These are phyloP conservation scores for Threskiornis aethiopicus DNA, from an alignment of 2,797 vertebrate species.

Conservation along the genomic window DNA sequence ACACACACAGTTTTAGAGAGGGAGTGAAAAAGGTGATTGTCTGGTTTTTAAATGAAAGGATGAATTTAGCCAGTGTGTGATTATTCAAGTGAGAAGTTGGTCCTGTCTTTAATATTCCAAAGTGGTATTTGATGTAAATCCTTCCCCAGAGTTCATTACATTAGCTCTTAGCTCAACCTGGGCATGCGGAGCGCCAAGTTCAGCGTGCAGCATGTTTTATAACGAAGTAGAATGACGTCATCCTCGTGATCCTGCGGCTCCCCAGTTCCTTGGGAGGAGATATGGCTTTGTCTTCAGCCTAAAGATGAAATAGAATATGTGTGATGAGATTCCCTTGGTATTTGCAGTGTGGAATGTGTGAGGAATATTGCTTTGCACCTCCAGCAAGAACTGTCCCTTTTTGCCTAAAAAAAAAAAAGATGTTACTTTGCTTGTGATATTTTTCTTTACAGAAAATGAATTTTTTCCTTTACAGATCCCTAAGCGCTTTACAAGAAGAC, in stretches of 20 bases:
- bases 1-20: background rate
- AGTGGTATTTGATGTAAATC: constrained; percentile 30
- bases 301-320: background rate
- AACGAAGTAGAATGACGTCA: background rate
- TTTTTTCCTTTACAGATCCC: background rate
- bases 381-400: background rate
- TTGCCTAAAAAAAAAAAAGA: background rate
- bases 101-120: constrained; percentile 32
- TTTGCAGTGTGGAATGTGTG: background rate
- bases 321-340: background rate
- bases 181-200: background rate
- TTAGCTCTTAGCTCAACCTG: constrained; percentile 23
- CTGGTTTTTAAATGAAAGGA: background rate
- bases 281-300: background rate
- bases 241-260: background rate
- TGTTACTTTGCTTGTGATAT: background rate
- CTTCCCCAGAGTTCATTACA: constrained; percentile 6
- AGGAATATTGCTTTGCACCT: background rate
- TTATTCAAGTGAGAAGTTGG: constrained; percentile 5
- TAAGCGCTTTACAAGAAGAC: background rate
- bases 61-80: background rate
- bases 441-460: background rate
- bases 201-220: background rate
- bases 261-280: background rate
- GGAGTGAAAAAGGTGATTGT: background rate